phyloP scores from a whole-genome alignment of 2,888 invertebrate species.

The Villa cingulata region DNA sequence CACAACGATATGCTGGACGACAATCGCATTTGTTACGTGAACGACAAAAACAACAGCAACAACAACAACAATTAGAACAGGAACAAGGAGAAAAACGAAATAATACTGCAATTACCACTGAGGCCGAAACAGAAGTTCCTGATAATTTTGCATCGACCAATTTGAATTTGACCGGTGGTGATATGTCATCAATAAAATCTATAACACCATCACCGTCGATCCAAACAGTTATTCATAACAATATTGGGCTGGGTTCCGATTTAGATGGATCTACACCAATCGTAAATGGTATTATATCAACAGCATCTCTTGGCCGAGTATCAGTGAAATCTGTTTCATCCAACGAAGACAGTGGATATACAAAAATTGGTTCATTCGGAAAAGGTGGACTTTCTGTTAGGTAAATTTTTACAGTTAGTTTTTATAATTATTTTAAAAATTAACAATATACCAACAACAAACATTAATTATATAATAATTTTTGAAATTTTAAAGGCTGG shows the following conservation, averaged over 20 bases:
- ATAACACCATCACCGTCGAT: constrained; percentile 33
- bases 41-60: constrained; percentile 43
- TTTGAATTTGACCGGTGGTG: constrained; percentile 10
- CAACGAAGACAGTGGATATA: constrained; percentile 30
- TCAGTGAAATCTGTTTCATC: constrained; percentile 36
- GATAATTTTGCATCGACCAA: constrained; percentile 19
- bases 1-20: constrained; percentile 87
- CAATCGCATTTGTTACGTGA: constrained; percentile 80
- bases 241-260: constrained; percentile 4
- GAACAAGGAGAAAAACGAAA: constrained; percentile 19
- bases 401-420: constrained; percentile 16
- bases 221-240: constrained; percentile 33
- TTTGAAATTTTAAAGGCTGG: constrained; percentile 22
- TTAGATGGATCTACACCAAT: constrained; percentile 1
- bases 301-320: constrained; percentile 30
- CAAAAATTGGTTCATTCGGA: constrained; percentile 36
- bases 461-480: constrained; percentile 1
- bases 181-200: constrained; percentile 6
- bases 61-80: constrained; percentile 14
- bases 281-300: constrained; percentile 10
- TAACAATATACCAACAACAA: constrained; percentile 1
- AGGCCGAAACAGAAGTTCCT: neutral
- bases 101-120: neutral
- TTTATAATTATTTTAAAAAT: neutral
- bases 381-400: constrained; percentile 37